Evolutionary conservation across 2,797 vertebrate species (phyloP), one percentile per base, ranked within the genome.

Genomic region (Acanthurus tractus): DNA sequence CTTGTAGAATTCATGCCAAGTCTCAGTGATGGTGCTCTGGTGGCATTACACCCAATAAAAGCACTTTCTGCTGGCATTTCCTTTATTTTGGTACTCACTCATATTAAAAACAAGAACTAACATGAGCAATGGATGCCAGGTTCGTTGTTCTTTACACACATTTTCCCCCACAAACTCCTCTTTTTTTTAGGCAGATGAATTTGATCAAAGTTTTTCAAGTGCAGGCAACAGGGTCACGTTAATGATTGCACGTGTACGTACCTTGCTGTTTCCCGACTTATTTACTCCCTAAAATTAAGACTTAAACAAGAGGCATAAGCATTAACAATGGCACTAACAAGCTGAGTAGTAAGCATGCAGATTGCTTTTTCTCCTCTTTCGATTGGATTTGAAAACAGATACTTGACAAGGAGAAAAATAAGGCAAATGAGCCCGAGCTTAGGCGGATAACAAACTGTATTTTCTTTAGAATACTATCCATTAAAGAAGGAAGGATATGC

Each of bases 391-490:
- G 48, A 81, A 81, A 84, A 84, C 54, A 79, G 79, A 86, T 29
- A 55, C 68, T 76, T 73, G 70, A 82, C 78, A 71, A 63, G 44
- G 45, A 79, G 74, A 52, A 86, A 88, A 81, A 85, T 68, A 75
- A 84, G 70, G 76, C 57, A 87, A 83, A 89, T 87, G 74, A 89
- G 76, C 18, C 0, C 48, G 2, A 55, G 52, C 69, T 86, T 81
- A 63, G 72, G 83, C 74, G 81, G 80, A 85, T 79, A 87, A 75
- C 78, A 86, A 76, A 79, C 50, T 34, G 62, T 40, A 66, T 76
- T 83, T 84, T 82, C 68, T 80, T 82, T 55, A 62, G 70, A 84
- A 87, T 87, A 68, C 56, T 72, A 88, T 86, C 74, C 80, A 81
- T 79, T 86, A 72, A 56, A 74, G 65, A 74, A 63, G 64, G 45